phyloP scores from a whole-genome alignment of 1,140 invertebrate genomes.

The Holcopasites calliopsidis region DNA sequence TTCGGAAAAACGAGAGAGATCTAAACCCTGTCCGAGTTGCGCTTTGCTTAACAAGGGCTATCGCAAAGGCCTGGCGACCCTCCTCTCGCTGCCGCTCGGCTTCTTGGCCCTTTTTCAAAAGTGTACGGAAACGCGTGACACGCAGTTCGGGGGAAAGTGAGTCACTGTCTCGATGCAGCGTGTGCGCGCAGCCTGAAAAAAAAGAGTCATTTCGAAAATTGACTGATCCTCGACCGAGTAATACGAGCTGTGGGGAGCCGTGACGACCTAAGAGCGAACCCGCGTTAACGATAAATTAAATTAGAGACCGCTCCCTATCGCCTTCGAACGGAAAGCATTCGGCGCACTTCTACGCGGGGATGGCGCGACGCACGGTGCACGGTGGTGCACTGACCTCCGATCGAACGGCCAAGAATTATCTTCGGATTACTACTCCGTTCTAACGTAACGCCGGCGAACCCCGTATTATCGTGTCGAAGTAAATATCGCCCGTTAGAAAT shows the following conservation, averaged over 20 bases:
- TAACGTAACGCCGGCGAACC: background rate
- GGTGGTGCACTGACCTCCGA: conserved; percentile 24
- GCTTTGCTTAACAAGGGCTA: too few species aligned
- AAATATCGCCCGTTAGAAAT: background rate
- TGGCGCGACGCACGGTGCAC: background rate
- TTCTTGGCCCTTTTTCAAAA: background rate
- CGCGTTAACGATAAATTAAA: conserved; percentile 39
- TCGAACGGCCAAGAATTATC: conserved; percentile 29
- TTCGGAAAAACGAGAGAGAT: background rate
- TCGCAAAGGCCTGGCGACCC: too few species aligned
- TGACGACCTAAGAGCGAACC: background rate
- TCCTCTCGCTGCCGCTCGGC: too few species aligned
- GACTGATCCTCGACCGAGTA: background rate
- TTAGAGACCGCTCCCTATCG: conserved; percentile 1
- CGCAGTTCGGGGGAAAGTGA: background rate
- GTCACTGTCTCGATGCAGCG: background rate
- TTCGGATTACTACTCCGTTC: conserved; percentile 2
- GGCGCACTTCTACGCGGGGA: background rate
- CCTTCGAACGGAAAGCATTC: conserved; percentile 5
- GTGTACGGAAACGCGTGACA: background rate
- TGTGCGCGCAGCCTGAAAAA: background rate
- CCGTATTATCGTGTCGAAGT: background rate
- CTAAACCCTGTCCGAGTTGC: too few species aligned
- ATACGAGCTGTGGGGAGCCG: background rate
- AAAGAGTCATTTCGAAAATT: conserved; percentile 23